These are phyloP conservation scores for Trissolcus brochymenae DNA, from an alignment of 2,888 invertebrate species.

Conservation along the genomic window DNA sequence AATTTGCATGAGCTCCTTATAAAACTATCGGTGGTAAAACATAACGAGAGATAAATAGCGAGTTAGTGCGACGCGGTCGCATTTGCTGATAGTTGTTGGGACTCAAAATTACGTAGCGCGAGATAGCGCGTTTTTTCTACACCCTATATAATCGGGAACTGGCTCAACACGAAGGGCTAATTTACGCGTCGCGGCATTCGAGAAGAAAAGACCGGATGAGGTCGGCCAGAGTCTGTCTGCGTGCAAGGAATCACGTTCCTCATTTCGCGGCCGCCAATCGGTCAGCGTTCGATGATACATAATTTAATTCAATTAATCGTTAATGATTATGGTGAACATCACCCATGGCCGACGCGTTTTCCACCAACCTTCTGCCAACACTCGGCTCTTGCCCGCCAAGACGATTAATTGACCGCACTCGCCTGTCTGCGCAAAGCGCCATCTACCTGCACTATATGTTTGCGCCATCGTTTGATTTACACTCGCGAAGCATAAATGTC, in stretches of 20 bases:
- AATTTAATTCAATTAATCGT: constrained; percentile 73
- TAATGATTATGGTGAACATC: constrained; percentile 67
- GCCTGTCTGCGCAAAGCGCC: constrained; percentile 66
- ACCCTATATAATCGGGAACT: constrained; percentile 51
- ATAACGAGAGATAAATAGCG: constrained; percentile 48
- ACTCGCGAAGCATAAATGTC: constrained; percentile 61
- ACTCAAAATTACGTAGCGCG: constrained; percentile 38
- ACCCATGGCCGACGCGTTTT: constrained; percentile 52
- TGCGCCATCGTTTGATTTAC: constrained; percentile 61
- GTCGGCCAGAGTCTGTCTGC: constrained; percentile 60
- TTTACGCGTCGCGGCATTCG: constrained; percentile 52
- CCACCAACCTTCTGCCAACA: constrained; percentile 46
- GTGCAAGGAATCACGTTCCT: constrained; percentile 65
- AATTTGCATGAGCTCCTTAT: constrained; percentile 43
- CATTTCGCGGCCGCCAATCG: constrained; percentile 63
- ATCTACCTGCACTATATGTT: constrained; percentile 63
- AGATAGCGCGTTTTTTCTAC: constrained; percentile 44
- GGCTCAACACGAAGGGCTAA: constrained; percentile 51
- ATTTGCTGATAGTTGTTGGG: constrained; percentile 33
- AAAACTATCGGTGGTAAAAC: constrained; percentile 23
- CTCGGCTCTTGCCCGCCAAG: constrained; percentile 39
- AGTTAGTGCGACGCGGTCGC: constrained; percentile 26
- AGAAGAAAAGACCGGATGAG: constrained; percentile 60
- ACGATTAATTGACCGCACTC: constrained; percentile 62
- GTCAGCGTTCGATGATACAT: constrained; percentile 68